Base-by-base conservation (phyloP, 2,888 invertebrate species). In the Mycalesis mineus region DNA sequence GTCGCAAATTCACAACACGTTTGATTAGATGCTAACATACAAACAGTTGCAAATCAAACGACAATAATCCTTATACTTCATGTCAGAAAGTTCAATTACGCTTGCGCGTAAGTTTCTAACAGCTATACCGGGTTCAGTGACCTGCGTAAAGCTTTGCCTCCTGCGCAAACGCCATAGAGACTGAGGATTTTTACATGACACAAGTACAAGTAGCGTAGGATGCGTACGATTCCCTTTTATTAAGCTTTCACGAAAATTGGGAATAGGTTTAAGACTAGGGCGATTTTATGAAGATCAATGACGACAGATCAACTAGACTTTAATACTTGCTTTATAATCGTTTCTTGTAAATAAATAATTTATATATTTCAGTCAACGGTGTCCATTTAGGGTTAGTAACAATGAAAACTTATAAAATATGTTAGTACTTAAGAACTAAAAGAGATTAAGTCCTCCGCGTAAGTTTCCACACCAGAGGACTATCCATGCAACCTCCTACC, bases 11-110 rank as follows among this genome's bases (percentile, higher is more conserved):
- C 55, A 63, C 76, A 78, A 81, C 82, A 73, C 75, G 82, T 84
- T 81, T 82, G 76, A 75, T 84, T 82, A 80, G 77, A 80, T 77
- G 74, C 74, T 76, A 71, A 74, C 71, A 73, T 64, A 70, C 63
- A 61, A 65, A 68, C 52, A 40, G 1, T 13, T 4, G 2, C 2
- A n/a, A 13, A 15, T 37, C 51, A 42, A 15, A 50, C 15, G 39
- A 60, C 14, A 66, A 49, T 70, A 40, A 22, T 57, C 37, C 65
- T 42, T 75, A 64, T n/a, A 7, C 0, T 0, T 1, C 2, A 2
- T 45, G 3, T 28, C 0, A 55, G 71, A 77, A 53, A 66, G 72
- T 69, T 14, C 15, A 44, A 42, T 70, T 69, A 76, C 1, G 49
- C 36, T 58, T 67, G 65, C 9, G 9, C 8, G 3, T 9, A 11